phyloP scores from a whole-genome alignment of 2,113 vertebrate genomes.

The Macrotis lagotis region DNA sequence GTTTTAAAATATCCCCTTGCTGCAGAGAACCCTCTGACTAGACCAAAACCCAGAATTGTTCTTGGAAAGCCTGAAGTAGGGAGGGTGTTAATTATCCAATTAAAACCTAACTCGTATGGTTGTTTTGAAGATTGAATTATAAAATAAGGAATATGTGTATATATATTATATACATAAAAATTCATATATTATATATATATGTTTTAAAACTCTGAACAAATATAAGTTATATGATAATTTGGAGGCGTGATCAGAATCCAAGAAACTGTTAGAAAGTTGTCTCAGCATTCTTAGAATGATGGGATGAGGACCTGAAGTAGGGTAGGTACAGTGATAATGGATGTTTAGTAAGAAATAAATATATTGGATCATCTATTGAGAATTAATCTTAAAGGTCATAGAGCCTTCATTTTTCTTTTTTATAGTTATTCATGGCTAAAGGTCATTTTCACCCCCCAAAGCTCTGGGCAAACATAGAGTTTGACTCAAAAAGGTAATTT shows the following conservation, averaged over 20 bases:
- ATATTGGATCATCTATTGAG: background rate
- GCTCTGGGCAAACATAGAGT: background rate
- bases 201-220: background rate
- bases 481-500: background rate
- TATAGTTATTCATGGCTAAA: too few species aligned
- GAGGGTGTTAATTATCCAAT: too few species aligned
- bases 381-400: background rate
- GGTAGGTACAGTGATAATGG: background rate
- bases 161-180: too few species aligned
- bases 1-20: background rate
- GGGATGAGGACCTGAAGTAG: background rate
- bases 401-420: background rate
- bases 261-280: background rate
- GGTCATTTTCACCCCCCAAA: background rate
- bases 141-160: too few species aligned
- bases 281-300: background rate
- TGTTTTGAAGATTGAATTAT: too few species aligned
- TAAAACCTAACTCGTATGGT: too few species aligned
- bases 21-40: background rate
- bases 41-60: background rate
- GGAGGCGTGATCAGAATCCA: background rate
- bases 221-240: background rate
- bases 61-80: background rate
- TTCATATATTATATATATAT: too few species aligned
- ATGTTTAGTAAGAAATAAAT: background rate